Percentiles rank a stretch among this genome's conserved stretches.
These are phyloP conservation scores for Nerophis ophidion DNA, from an alignment of 2,113 vertebrate species.

Conservation along the genomic window DNA sequence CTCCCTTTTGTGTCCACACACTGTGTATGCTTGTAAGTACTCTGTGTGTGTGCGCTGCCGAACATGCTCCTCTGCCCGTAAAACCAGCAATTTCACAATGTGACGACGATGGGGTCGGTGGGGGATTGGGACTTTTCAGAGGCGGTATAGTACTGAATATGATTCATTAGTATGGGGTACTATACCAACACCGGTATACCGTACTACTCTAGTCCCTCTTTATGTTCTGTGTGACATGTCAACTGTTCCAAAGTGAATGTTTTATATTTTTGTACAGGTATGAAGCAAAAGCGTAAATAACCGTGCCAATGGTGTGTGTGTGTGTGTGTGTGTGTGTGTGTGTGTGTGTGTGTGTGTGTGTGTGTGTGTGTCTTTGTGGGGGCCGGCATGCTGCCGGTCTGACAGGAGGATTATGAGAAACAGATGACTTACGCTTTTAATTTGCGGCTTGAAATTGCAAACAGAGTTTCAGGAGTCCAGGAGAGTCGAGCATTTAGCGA, in stretches of 20 bases:
- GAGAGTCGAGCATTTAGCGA: constrained; percentile 83
- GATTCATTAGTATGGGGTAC: too few relatives aligned
- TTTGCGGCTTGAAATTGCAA: constrained; percentile 99
- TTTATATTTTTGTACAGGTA: neutral
- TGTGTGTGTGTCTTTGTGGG: constrained; percentile 21
- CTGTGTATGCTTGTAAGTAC: too few relatives aligned
- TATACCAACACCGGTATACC: too few relatives aligned
- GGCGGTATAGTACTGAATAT: too few relatives aligned
- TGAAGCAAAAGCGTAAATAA: constrained; percentile 8
- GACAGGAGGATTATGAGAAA: constrained; percentile 96
- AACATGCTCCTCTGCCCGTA: too few relatives aligned
- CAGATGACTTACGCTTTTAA: constrained; percentile 99
- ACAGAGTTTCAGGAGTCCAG: constrained; percentile 97
- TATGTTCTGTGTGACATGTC: neutral
- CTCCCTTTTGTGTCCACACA: too few relatives aligned
- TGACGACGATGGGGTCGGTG: too few relatives aligned
- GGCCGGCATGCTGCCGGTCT: constrained; percentile 78
- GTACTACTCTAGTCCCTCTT: too few relatives aligned
- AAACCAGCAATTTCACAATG: too few relatives aligned
- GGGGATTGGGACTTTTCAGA: too few relatives aligned
- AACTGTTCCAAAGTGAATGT: neutral
- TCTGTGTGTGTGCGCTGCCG: too few relatives aligned
- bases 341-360: constrained; percentile 24
- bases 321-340: constrained; percentile 1
- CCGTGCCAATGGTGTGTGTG: neutral